Percentiles rank a stretch among this genome's conserved stretches.
These are phyloP conservation scores for Euwallacea similis DNA, from an alignment of 1,140 invertebrate genomes.

Conservation along the genomic window DNA sequence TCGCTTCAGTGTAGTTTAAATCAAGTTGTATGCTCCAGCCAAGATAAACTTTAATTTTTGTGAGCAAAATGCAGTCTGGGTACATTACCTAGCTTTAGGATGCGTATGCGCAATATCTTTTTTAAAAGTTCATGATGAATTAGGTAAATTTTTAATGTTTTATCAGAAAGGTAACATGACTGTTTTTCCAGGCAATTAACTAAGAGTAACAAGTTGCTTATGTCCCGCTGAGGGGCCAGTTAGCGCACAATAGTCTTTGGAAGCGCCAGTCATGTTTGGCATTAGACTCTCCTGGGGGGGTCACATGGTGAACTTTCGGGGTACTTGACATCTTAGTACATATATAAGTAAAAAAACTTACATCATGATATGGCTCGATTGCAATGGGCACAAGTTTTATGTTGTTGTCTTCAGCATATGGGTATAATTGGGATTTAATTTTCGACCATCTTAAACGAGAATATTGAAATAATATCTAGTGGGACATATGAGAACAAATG, in stretches of 20 bases:
- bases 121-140: not conserved
- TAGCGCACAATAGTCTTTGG: conserved; percentile 36
- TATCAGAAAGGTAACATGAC: no score
- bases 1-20: not conserved
- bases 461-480: no score
- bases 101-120: no score
- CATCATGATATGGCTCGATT: no score
- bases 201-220: conserved; percentile 29
- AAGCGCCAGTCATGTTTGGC: conserved; percentile 38
- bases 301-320: conserved; percentile 17
- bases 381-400: no score
- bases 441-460: no score
- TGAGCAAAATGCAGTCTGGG: no score
- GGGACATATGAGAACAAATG: conserved; percentile 13
- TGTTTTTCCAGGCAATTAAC: conserved; percentile 20
- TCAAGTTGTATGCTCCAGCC: no score
- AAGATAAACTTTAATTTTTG: no score
- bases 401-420: no score
- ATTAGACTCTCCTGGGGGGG: conserved; percentile 34
- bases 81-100: no score
- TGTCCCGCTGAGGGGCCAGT: conserved; percentile 32
- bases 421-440: no score
- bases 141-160: not conserved
- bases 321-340: not conserved
- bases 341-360: not conserved